phyloP scores from a whole-genome alignment of 2,797 vertebrate species.

The Rhinella marina region DNA sequence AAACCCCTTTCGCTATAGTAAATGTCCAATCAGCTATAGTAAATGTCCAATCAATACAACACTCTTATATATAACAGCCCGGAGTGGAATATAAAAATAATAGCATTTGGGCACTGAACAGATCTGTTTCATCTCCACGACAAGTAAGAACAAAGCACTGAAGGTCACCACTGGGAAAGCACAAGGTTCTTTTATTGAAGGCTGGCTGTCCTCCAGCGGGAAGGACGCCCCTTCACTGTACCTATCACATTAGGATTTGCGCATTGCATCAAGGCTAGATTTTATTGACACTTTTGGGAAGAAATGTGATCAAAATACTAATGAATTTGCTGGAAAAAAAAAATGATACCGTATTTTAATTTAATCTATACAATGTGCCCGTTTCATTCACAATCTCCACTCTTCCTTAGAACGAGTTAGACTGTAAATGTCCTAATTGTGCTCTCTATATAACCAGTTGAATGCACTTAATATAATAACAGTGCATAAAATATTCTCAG shows the following conservation, averaged over 20 bases:
- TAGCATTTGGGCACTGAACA: background rate
- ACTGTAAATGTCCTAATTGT: background rate
- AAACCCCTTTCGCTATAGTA: no score
- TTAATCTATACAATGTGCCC: background rate
- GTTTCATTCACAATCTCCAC: background rate
- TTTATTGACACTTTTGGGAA: slow-evolving; percentile 63
- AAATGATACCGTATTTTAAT: slow-evolving; percentile 38
- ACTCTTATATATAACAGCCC: background rate
- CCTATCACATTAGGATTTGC: slow-evolving; percentile 56
- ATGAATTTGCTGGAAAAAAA: slow-evolving; percentile 28
- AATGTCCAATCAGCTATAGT: background rate
- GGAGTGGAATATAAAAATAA: slow-evolving; percentile 20
- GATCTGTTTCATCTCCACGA: slow-evolving; percentile 8
- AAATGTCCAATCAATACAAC: background rate
- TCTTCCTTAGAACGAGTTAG: background rate
- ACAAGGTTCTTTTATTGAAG: slow-evolving; percentile 40
- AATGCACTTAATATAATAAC: background rate
- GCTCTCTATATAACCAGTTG: background rate
- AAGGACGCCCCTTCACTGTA: slow-evolving; percentile 31
- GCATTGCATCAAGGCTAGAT: slow-evolving; percentile 50
- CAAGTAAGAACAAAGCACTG: slow-evolving; percentile 34
- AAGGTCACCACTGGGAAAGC: slow-evolving; percentile 44
- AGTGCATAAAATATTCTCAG: background rate
- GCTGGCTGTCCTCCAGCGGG: slow-evolving; percentile 41
- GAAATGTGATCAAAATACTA: slow-evolving; percentile 56